Evolutionary conservation across 1,140 invertebrate genomes (phyloP).

Genomic region (Penaeus indicus): DNA sequence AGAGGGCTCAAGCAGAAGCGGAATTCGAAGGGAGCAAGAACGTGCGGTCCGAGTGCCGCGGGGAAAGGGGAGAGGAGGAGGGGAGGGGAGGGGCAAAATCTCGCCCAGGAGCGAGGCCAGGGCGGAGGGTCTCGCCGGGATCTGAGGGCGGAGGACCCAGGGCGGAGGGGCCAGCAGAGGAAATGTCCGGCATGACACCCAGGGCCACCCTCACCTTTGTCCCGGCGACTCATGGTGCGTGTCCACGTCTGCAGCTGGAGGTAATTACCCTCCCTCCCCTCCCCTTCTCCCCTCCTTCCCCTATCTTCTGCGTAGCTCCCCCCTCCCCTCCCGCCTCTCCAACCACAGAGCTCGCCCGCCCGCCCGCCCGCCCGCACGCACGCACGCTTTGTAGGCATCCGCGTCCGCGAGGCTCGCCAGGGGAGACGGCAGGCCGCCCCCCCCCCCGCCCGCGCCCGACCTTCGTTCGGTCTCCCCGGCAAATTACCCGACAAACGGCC

Average conservation of each 20-base stretch:
- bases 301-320: background rate
- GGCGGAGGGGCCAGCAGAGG: background rate
- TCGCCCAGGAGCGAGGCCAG: background rate
- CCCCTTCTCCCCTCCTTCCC: background rate
- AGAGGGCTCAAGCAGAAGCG: background rate
- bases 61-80: background rate
- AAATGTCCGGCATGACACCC: constrained; percentile 28
- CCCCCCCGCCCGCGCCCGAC: background rate
- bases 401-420: too few relatives aligned
- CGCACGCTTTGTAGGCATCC: too few relatives aligned
- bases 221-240: constrained; percentile 41
- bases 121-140: background rate
- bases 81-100: background rate
- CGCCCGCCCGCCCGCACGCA: too few relatives aligned
- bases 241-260: constrained; percentile 35
- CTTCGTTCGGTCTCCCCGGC: too few relatives aligned
- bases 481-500: too few relatives aligned
- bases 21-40: background rate
- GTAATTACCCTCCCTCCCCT: constrained; percentile 20
- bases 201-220: constrained; percentile 43
- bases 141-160: background rate
- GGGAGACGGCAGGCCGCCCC: background rate
- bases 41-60: constrained; percentile 29
- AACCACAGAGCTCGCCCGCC: background rate
- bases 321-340: background rate